Evolutionary conservation across 1,140 invertebrate species (phyloP), one percentile per base, ranked within the genome.

Genomic region (Leptinotarsa texana): DNA sequence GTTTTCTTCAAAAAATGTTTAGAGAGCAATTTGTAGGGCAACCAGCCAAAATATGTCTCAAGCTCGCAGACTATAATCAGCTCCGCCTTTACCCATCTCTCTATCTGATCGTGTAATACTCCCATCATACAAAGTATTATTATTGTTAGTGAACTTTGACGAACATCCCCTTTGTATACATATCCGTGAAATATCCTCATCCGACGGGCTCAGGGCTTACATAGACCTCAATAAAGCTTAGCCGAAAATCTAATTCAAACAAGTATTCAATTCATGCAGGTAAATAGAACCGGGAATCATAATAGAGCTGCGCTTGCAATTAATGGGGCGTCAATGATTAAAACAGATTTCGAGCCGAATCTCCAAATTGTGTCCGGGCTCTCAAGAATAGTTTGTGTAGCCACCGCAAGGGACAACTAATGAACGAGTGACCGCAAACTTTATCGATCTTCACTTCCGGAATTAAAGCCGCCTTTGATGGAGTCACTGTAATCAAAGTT

Each of bases 391-490:
- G 51, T 57, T 57, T 15, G 51, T 4, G 33, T 42, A 4, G 15
- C 51, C n/a, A 68, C 66, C 66, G 66, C 66, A n/a, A 18, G 33
- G 66, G 66, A 49, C 66, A 68, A 18, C 66, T 68, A 68, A 68
- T 47, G 66, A 68, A 68, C 66, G 33, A 11, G 42, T 68, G 42
- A 68, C 66, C 66, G 33, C 66, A 42, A 47, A 42, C 66, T 68
- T 47, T 47, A 68, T 68, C 66, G 66, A 68, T 68, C 66, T 18
- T 18, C 0, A 47, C 24, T 68, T 68, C 17, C 24, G 27, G n/a
- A n/a, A 68, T 47, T 47, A 47, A n/a, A 33, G 66, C 24, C 42
- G 22, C 18, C 66, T 49, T 49, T 68, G 66, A 68, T 68, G 66
- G 33, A 42, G 66, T 42, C 42, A 3, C 17, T 57, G 3, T 17